Evolutionary conservation across 2,113 vertebrate species (phyloP).

Genomic region (Orthonyx spaldingii): DNA sequence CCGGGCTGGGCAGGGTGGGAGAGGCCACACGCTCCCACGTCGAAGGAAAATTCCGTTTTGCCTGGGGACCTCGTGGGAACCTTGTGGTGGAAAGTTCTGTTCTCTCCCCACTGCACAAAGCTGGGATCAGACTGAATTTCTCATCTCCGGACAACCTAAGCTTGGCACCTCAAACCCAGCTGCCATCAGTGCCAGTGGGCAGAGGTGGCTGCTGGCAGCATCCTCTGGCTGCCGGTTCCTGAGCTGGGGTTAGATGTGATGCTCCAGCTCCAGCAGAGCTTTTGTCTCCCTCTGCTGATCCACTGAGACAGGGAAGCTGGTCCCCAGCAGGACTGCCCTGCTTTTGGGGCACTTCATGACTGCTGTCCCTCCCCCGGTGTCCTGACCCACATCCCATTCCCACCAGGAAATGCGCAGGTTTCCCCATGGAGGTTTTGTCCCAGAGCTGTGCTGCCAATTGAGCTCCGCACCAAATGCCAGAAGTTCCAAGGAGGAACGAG

Average conservation of each 20-base stretch:
- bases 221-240: accelerated
- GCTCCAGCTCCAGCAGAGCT: neutral
- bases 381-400: accelerated
- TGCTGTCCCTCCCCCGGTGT: accelerated
- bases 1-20: accelerated
- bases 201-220: neutral
- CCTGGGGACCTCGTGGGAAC: neutral
- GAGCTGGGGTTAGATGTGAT: neutral
- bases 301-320: neutral
- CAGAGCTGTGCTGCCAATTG: neutral
- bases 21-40: accelerated
- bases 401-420: neutral
- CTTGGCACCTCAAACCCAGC: neutral
- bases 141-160: neutral
- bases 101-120: neutral
- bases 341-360: neutral
- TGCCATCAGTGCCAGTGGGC: accelerated
- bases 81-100: neutral
- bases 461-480: accelerated
- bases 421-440: neutral
- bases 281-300: slow-evolving; percentile 65
- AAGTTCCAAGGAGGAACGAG: neutral
- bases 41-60: accelerated
- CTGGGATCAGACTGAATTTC: neutral
- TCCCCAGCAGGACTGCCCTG: neutral